Conservation (phyloP, 1,140 invertebrate genomes). For the Thalassaphorura encarpata region DNA sequence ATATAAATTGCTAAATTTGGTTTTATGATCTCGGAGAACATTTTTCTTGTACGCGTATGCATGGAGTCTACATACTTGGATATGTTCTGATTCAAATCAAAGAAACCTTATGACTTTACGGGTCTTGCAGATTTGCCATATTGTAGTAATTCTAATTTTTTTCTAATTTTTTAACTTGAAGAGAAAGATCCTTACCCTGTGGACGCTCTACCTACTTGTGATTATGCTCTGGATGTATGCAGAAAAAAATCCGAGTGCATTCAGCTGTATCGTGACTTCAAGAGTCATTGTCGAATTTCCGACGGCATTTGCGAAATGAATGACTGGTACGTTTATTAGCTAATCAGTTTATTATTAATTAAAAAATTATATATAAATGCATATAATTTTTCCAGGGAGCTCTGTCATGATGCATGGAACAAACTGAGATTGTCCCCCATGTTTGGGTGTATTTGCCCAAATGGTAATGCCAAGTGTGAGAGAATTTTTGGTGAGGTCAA, state of each 20-base stretch:
- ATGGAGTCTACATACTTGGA: not conserved
- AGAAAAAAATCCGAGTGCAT: slow-evolving; percentile 58
- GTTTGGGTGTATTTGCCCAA: slow-evolving; percentile 83
- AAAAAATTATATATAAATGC: too few relatives aligned
- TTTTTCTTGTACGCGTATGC: not conserved
- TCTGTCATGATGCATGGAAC: slow-evolving; percentile 71
- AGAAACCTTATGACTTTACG: too few relatives aligned
- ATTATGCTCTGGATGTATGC: slow-evolving; percentile 71
- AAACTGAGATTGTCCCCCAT: slow-evolving; percentile 69
- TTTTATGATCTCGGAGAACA: not conserved
- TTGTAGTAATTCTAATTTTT: not conserved
- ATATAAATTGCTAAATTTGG: not conserved
- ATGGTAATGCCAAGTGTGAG: slow-evolving; percentile 73
- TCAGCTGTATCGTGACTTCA: slow-evolving; percentile 70
- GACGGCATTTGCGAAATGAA: slow-evolving; percentile 78
- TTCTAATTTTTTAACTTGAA: slow-evolving; percentile 42
- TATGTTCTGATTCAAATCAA: not conserved
- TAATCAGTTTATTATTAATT: too few relatives aligned
- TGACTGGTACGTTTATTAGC: slow-evolving; percentile 65
- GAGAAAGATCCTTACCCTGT: slow-evolving; percentile 77
- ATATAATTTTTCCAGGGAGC: slow-evolving; percentile 58
- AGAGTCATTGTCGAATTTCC: slow-evolving; percentile 66
- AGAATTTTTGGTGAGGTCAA: slow-evolving; percentile 73
- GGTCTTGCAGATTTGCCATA: not conserved
- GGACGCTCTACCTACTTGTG: slow-evolving; percentile 74